Evolutionary conservation across 2,113 vertebrate species (phyloP), one percentile per base, ranked within the genome.

Genomic region (Pardalotus punctatus): DNA sequence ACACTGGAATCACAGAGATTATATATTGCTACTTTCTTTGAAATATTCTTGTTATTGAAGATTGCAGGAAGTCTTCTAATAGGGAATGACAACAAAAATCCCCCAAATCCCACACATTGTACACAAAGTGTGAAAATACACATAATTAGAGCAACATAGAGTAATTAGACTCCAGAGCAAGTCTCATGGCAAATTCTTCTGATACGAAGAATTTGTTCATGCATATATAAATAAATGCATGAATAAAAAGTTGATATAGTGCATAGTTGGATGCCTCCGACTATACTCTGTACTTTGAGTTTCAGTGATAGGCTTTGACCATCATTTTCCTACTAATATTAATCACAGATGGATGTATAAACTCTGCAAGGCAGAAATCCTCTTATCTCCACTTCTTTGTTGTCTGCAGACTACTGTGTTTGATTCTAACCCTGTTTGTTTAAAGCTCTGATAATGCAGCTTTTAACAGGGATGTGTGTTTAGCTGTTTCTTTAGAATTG

Each of bases 291-390:
- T 77, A 56, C 50, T 84, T 85, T 57, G 72, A 27, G 80, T 73
- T 83, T 91, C n/a, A 83, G 80, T 64, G 20, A 54, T 27, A 81
- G 87, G 64, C 61, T 94, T 92, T 90, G 54, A 88, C 79, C 43
- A 67, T 86, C 24, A 36, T 94, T 95, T 94, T 80, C 56, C 56
- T 66, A 33, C 29, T 84, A 60, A 71, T 95, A 72, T 90, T 96
- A 94, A 96, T 95, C 88, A 88, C 90, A 93, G 93, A 80, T 96
- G 88, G 72, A 88, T 84, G 25, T 92, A 64, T 88, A 83, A 92
- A 93, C 43, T 93, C 76, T 67, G 80, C 47, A 90, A 88, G 84
- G 72, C 92, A 96, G 61, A 96, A 97, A 96, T 96, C 90, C 95
- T 96, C 93, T 96, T 96, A 94, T 94, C 88, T 89, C 54, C 31